phyloP scores from a whole-genome alignment of 2,888 invertebrate genomes.

The Coleophora flavipennella region DNA sequence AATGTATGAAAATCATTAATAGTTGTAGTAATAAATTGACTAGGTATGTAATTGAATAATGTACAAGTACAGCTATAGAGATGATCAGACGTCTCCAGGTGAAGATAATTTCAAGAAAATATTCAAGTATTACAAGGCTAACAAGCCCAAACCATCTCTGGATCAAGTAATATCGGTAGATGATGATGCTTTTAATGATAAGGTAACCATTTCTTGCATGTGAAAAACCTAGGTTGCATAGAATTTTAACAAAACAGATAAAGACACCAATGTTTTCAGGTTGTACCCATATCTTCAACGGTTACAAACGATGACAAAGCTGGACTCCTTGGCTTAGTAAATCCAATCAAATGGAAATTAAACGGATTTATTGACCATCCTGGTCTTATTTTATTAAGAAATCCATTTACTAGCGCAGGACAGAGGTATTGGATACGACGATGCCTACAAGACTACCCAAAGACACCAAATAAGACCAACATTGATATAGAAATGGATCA shows the following conservation, averaged over 20 bases:
- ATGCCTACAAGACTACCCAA: conserved; percentile 84
- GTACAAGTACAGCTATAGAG: too few species aligned
- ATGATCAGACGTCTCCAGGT: not conserved
- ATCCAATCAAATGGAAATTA: conserved; percentile 71
- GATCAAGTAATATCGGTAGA: conserved; percentile 75
- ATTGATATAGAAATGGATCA: conserved; percentile 66
- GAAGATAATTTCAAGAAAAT: conserved; percentile 73
- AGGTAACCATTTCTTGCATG: conserved; percentile 20
- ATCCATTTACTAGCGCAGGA: conserved; percentile 85
- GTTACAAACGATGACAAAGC: conserved; percentile 25
- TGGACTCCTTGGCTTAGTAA: conserved; percentile 35
- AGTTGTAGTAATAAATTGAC: too few species aligned
- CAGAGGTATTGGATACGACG: conserved; percentile 88
- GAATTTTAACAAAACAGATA: too few species aligned
- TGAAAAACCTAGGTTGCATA: too few species aligned
- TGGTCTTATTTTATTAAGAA: conserved; percentile 85
- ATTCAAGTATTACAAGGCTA: conserved; percentile 87
- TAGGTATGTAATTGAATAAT: too few species aligned
- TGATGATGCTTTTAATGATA: conserved; percentile 13
- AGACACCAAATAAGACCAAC: conserved; percentile 80
- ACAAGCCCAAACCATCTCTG: conserved; percentile 75
- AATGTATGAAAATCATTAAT: too few species aligned
- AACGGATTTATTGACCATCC: conserved; percentile 74
- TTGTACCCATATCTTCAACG: conserved; percentile 8
- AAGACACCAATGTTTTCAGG: conserved; percentile 16